These are phyloP conservation scores for Mormyrus hasselquistii DNA, from an alignment of 2,797 vertebrate species.

Conservation along the genomic window DNA sequence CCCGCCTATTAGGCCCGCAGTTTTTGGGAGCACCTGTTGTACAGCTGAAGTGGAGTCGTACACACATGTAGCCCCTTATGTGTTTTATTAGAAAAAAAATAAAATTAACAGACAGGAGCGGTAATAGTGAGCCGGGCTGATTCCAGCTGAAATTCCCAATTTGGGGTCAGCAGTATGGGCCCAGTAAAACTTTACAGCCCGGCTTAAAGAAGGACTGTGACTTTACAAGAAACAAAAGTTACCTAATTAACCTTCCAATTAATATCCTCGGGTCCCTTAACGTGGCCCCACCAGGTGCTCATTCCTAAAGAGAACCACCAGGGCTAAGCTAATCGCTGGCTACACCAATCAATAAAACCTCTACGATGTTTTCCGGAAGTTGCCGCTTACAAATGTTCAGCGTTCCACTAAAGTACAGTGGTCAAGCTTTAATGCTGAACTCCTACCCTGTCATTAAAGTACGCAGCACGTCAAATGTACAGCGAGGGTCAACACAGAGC, in stretches of 20 bases:
- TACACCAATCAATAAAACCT: conserved; percentile 59
- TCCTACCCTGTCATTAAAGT: conserved; percentile 24
- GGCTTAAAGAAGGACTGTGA: conserved; percentile 56
- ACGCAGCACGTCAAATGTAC: conserved; percentile 43
- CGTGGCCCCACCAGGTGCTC: conserved; percentile 34
- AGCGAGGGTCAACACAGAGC: conserved; percentile 35
- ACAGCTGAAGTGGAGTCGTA: not conserved
- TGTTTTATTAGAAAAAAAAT: conserved; percentile 75
- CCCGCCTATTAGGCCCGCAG: not conserved
- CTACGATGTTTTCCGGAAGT: conserved; percentile 52
- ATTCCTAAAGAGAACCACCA: conserved; percentile 48
- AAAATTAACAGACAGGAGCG: conserved; percentile 72
- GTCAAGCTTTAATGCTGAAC: conserved; percentile 51
- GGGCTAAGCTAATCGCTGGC: conserved; percentile 56
- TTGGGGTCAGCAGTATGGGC: conserved; percentile 81
- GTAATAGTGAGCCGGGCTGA: conserved; percentile 61
- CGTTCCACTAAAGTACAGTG: conserved; percentile 49
- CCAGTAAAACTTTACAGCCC: conserved; percentile 75
- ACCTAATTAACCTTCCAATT: conserved; percentile 43
- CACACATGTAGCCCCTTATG: conserved; percentile 58
- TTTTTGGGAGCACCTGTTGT: not conserved
- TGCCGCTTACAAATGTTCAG: conserved; percentile 57
- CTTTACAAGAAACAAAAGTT: conserved; percentile 46
- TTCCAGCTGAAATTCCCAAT: conserved; percentile 83
- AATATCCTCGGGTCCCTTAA: conserved; percentile 37